Conservation (phyloP, 2,113 vertebrate genomes). For the Promerops cafer region DNA sequence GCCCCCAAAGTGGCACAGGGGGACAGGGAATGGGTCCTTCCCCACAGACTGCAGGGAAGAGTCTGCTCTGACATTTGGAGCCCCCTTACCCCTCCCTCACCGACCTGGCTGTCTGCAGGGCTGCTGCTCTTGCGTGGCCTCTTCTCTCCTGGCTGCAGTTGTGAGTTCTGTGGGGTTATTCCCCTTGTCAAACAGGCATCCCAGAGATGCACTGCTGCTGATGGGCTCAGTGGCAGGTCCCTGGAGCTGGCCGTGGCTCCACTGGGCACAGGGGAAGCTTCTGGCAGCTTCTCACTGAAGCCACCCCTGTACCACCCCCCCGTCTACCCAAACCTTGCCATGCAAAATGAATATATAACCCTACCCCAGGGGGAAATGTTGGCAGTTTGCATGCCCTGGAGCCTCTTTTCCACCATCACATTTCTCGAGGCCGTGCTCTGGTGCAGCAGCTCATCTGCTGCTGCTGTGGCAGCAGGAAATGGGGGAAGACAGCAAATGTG, state of each 20-base stretch:
- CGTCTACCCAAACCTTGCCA: neutral
- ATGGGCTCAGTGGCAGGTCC: neutral
- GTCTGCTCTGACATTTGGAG: neutral
- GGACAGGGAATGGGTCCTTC: neutral
- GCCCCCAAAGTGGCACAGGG: neutral
- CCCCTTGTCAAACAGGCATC: rapidly evolving
- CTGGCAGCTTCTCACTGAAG: neutral
- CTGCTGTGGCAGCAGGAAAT: neutral
- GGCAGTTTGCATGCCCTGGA: neutral
- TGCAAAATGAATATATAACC: neutral
- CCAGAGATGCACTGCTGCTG: neutral
- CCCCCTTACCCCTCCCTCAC: neutral
- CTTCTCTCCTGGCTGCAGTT: neutral
- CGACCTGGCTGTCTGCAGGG: neutral
- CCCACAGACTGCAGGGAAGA: neutral
- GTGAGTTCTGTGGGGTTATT: neutral
- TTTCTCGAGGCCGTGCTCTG: neutral
- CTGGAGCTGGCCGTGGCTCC: neutral
- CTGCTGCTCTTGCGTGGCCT: neutral
- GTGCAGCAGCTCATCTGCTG: neutral
- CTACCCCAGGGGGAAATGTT: neutral
- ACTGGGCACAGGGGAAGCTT: neutral
- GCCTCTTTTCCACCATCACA: neutral
- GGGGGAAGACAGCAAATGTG: neutral
- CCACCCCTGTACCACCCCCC: neutral